Base-by-base conservation (phyloP, 2,888 invertebrate species). In the Cephalotes varians region DNA sequence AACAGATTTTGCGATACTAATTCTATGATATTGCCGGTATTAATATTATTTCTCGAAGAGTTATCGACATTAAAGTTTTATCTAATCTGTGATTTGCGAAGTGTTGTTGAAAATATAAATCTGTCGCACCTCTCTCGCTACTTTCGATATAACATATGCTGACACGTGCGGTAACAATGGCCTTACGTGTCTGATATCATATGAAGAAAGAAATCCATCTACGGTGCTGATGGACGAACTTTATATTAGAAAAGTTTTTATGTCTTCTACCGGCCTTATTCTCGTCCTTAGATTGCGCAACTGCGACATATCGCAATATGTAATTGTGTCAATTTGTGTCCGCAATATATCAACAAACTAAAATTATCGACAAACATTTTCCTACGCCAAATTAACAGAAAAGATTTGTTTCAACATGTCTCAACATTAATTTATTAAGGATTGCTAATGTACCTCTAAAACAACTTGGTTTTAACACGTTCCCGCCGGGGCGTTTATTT, bases 191-290 rank as follows among this genome's bases (percentile, higher is more conserved):
- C 81, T 84, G 84, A 80, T 88, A 87, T 89, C 86, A 84, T 84
- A 86, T 87, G 83, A 84, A 81, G 87, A 91, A 90, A 88, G 37
- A 76, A 91, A 91, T 91, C 87, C 87, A 92, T 88, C 87, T 83
- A 64, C 64, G 56, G 60, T 81, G 69, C 80, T 91, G 88, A 90
- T 92, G 90, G 90, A 90, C 87, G 87, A 92, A 92, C 90, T 92
- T 92, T 92, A 91, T 92, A 92, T 92, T 92, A 91, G 91, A 85
- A 92, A 92, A 92, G 92, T 92, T 92, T 92, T 92, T 92, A 91
- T 88, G 88, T 90, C 89, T 91, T 84, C 88, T 85, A 83, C 86
- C 79, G 81, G 12, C 67, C 54, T 67, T 62, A 69, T 73, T 83
- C 84, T 84, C 82, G 83, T 62, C 34, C 62, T 62, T 47, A 51